phyloP scores from a whole-genome alignment of 2,888 invertebrate genomes.

The Muscina levida region DNA sequence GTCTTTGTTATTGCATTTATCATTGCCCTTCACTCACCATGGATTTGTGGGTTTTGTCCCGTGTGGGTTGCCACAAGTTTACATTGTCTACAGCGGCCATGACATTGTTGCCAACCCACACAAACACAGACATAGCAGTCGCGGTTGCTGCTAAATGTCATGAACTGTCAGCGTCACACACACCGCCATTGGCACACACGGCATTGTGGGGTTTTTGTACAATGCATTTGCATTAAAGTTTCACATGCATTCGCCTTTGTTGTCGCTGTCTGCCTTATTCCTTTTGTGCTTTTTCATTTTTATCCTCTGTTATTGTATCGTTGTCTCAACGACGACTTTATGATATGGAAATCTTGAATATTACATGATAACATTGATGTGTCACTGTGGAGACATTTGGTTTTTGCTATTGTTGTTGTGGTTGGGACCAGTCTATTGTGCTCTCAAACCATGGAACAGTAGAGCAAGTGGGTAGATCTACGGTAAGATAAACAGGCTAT shows the following conservation, averaged over 20 bases:
- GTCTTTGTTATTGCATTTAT: not conserved
- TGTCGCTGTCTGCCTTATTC: not conserved
- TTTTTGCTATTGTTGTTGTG: conserved; percentile 14
- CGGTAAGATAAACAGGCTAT: too few relatives aligned
- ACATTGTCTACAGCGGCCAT: conserved; percentile 39
- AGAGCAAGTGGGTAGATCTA: too few relatives aligned
- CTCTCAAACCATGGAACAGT: not conserved
- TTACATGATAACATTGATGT: conserved; percentile 18
- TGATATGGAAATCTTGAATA: conserved; percentile 27
- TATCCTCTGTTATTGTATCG: not conserved
- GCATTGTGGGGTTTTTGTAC: conserved; percentile 22
- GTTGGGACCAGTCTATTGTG: conserved; percentile 12
- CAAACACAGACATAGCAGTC: not conserved
- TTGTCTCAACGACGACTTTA: not conserved
- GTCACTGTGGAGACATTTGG: not conserved
- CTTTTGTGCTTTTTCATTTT: not conserved
- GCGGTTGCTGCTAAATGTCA: conserved; percentile 53
- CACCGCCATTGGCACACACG: not conserved
- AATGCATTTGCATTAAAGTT: conserved; percentile 6
- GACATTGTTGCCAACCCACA: conserved; percentile 49
- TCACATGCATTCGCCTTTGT: conserved; percentile 5
- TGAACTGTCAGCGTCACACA: conserved; percentile 50
- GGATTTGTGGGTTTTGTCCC: not conserved
- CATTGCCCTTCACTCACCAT: not conserved
- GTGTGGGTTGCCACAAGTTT: conserved; percentile 15